These are phyloP conservation scores for Pterophyllum scalare DNA, from an alignment of 2,113 vertebrate genomes.

Conservation along the genomic window DNA sequence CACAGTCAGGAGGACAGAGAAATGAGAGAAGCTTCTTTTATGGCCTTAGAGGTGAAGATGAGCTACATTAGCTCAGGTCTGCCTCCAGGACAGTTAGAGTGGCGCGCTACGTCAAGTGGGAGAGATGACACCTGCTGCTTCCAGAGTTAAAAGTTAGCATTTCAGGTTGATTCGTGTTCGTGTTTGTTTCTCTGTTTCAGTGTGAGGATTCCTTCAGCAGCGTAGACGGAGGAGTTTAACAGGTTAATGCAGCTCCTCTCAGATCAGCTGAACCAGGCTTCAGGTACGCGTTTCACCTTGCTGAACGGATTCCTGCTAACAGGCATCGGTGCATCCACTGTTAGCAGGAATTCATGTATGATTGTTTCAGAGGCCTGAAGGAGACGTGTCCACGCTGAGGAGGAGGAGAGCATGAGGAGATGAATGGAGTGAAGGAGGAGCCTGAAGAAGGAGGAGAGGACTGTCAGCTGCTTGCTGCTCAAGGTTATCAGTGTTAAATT, in stretches of 20 bases:
- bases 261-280: background rate
- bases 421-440: conserved; percentile 39
- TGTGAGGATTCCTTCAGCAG: background rate
- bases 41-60: background rate
- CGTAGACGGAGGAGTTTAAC: background rate
- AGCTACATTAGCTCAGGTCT: background rate
- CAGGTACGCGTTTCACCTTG: background rate
- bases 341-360: background rate
- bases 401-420: conserved; percentile 23
- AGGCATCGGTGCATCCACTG: background rate
- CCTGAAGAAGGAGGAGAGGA: background rate
- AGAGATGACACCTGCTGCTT: too few species aligned
- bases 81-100: background rate
- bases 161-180: background rate
- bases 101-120: background rate
- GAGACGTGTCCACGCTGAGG: background rate
- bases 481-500: conserved; percentile 10
- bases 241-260: background rate
- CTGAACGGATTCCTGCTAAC: background rate
- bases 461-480: background rate
- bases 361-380: background rate
- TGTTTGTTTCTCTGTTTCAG: background rate
- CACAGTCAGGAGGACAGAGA: background rate
- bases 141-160: background rate
- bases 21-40: background rate